Conservation (phyloP, 2,797 vertebrate genomes). For the Peromyscus aztecus region DNA sequence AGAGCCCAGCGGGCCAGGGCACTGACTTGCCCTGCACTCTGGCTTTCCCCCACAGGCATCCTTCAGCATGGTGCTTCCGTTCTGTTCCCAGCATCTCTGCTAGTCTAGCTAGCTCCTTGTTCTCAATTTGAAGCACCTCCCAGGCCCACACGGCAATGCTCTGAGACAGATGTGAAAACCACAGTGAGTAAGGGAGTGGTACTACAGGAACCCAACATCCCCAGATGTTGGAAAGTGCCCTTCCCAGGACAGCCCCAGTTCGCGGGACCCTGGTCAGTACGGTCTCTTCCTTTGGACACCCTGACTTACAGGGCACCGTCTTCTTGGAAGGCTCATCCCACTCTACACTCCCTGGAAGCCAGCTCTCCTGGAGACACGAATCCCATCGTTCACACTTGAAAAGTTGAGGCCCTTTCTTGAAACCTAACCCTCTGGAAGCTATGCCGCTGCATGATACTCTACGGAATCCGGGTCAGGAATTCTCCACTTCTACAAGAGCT, state of each 20-base stretch:
- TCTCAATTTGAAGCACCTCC: not conserved
- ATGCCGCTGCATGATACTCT: too few species aligned
- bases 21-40: not conserved
- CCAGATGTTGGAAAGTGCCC: not conserved
- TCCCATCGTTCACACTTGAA: not conserved
- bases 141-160: not conserved
- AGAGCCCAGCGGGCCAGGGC: too few species aligned
- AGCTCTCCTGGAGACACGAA: not conserved
- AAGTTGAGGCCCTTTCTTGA: not conserved
- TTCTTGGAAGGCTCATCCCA: not conserved
- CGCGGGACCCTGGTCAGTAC: fast-evolving
- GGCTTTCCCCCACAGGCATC: fast-evolving
- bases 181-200: too few species aligned
- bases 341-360: too few species aligned
- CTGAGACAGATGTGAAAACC: not conserved
- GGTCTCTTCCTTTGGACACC: not conserved
- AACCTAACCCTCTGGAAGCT: not conserved
- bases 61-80: not conserved
- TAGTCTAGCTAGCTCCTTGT: not conserved
- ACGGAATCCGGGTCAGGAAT: not conserved
- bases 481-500: not conserved
- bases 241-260: not conserved
- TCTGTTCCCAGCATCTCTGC: not conserved
- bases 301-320: not conserved
- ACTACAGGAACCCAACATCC: fast-evolving